Evolutionary conservation across 2,888 invertebrate genomes (phyloP).

Genomic region (Nyleta sp.): DNA sequence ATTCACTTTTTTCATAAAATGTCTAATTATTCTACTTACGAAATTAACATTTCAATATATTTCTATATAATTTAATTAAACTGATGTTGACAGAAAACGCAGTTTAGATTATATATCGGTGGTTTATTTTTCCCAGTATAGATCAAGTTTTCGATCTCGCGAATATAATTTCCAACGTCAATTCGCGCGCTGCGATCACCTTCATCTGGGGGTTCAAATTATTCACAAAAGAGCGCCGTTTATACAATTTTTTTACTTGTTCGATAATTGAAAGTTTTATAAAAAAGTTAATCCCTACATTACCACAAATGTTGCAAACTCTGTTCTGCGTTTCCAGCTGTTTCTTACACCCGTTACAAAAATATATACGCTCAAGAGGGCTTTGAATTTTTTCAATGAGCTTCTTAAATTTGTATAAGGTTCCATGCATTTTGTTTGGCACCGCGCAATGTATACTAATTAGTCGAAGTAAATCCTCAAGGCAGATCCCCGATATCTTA

Average conservation of each 20-base stretch:
- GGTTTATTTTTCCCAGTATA: too few relatives aligned
- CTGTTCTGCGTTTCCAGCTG: background rate
- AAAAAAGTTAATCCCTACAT: background rate
- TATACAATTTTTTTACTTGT: background rate
- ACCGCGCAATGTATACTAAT: background rate
- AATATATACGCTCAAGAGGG: background rate
- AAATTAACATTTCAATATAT: too few relatives aligned
- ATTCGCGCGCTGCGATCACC: background rate
- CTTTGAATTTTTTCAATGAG: background rate
- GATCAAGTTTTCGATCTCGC: too few relatives aligned
- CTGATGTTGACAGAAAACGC: too few relatives aligned
- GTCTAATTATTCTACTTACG: too few relatives aligned
- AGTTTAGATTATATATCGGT: too few relatives aligned
- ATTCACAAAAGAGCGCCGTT: background rate
- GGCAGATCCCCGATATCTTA: background rate
- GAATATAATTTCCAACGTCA: too few relatives aligned
- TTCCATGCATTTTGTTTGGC: background rate
- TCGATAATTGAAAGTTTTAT: background rate
- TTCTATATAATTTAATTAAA: too few relatives aligned
- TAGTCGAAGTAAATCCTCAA: background rate
- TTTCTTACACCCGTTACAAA: background rate
- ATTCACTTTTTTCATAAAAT: too few relatives aligned
- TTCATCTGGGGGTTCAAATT: background rate
- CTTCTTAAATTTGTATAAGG: background rate
- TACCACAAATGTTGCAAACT: background rate